Evolutionary conservation across 2,888 invertebrate genomes (phyloP).

Genomic region (Eupithecia subumbrata): DNA sequence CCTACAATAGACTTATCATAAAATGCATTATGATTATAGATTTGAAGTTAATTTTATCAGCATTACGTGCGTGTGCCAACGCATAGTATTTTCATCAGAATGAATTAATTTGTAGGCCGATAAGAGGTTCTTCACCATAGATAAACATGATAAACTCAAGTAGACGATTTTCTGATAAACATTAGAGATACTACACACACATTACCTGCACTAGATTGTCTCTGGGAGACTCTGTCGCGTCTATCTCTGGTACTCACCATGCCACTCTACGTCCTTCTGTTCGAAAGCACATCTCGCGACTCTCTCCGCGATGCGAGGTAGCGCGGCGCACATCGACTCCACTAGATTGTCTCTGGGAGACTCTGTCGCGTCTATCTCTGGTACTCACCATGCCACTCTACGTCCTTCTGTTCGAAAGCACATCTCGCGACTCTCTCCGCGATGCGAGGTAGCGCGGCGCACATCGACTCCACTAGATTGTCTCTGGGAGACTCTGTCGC

Average conservation of each 20-base stretch:
- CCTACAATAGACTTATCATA: too few relatives aligned
- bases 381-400: conserved; percentile 44
- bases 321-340: conserved; percentile 74
- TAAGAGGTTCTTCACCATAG: too few relatives aligned
- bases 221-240: neutral
- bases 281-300: conserved; percentile 65
- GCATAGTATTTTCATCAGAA: too few relatives aligned
- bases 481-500: conserved; percentile 56
- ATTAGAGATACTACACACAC: too few relatives aligned
- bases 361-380: neutral
- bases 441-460: conserved; percentile 76
- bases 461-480: conserved; percentile 79
- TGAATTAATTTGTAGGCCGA: too few relatives aligned
- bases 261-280: conserved; percentile 50
- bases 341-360: too few relatives aligned
- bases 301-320: conserved; percentile 77
- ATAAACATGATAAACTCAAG: too few relatives aligned
- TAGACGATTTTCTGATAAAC: too few relatives aligned
- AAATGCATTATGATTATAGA: too few relatives aligned
- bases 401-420: conserved; percentile 49
- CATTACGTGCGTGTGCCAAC: too few relatives aligned
- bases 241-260: neutral
- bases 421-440: conserved; percentile 73
- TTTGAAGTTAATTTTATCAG: too few relatives aligned
- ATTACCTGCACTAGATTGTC: too few relatives aligned